These are phyloP conservation scores for Florisuga fusca DNA, from an alignment of 2,797 vertebrate species.

Conservation along the genomic window DNA sequence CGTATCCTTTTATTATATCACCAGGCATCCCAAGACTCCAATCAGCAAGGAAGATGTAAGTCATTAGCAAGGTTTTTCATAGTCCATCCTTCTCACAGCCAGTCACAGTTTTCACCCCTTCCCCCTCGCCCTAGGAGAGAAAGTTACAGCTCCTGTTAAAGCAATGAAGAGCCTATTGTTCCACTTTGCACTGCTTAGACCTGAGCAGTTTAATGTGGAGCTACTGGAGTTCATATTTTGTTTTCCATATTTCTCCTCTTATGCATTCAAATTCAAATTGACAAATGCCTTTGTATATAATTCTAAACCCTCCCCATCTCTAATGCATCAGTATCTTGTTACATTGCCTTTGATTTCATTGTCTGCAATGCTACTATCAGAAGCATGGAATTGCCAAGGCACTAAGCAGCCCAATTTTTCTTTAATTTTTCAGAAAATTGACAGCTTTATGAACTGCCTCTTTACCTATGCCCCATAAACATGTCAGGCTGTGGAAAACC, in stretches of 20 bases:
- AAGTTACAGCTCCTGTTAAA: conserved; percentile 54
- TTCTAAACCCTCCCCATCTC: conserved; percentile 78
- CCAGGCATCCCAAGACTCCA: neutral
- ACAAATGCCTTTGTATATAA: conserved; percentile 82
- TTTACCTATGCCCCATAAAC: conserved; percentile 88
- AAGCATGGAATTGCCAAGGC: conserved; percentile 80
- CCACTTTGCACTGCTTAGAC: conserved; percentile 28
- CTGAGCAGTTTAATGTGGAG: conserved; percentile 35
- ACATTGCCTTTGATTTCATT: conserved; percentile 82
- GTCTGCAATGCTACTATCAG: conserved; percentile 78
- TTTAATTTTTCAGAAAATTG: conserved; percentile 88
- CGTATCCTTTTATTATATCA: rapidly evolving
- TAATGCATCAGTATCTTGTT: conserved; percentile 85
- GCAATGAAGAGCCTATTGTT: conserved; percentile 55
- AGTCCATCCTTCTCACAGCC: neutral
- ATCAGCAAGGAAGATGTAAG: neutral
- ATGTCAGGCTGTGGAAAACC: conserved; percentile 84
- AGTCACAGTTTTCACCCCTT: conserved; percentile 36
- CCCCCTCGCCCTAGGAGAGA: conserved; percentile 40
- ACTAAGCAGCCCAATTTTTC: conserved; percentile 85
- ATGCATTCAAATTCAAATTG: conserved; percentile 83
- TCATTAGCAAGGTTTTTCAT: neutral
- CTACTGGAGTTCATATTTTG: conserved; percentile 43
- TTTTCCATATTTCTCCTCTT: conserved; percentile 70
- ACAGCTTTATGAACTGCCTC: conserved; percentile 89